phyloP scores from a whole-genome alignment of 2,113 vertebrate genomes.

The Prietella phreatophila region DNA sequence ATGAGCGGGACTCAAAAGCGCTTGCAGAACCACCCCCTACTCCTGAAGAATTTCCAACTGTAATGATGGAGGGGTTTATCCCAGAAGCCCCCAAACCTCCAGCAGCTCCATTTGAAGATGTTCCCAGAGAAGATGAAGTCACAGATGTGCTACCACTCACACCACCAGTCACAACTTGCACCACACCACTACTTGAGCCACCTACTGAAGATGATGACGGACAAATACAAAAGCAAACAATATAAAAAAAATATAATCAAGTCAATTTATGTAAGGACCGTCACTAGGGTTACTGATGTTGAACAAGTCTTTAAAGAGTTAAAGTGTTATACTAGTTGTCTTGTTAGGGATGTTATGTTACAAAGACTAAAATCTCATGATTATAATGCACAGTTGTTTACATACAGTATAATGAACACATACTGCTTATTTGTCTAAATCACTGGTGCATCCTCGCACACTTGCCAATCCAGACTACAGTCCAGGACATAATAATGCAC shows the following conservation, averaged over 20 bases:
- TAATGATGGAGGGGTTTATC: constrained; percentile 1
- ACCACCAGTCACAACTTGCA: constrained; percentile 1
- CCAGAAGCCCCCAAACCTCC: constrained; percentile 31
- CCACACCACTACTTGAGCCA: constrained; percentile 31
- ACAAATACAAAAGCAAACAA: background rate
- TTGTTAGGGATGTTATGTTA: background rate
- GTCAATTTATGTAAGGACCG: background rate
- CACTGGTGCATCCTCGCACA: background rate
- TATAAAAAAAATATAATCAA: background rate
- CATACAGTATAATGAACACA: too few species aligned
- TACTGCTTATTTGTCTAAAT: background rate
- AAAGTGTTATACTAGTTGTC: background rate
- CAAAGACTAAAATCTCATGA: background rate
- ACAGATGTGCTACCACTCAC: background rate
- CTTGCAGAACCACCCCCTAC: background rate
- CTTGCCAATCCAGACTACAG: too few species aligned
- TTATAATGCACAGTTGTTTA: background rate
- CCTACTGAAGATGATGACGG: constrained; percentile 40
- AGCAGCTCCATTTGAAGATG: background rate
- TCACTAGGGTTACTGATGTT: background rate
- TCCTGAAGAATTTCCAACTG: constrained; percentile 9
- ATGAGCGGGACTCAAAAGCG: constrained; percentile 13
- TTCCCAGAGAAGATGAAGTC: constrained; percentile 10
- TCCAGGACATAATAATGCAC: background rate
- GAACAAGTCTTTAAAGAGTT: background rate